Evolutionary conservation across 2,888 invertebrate genomes (phyloP).

Genomic region (Hartigia nigra): DNA sequence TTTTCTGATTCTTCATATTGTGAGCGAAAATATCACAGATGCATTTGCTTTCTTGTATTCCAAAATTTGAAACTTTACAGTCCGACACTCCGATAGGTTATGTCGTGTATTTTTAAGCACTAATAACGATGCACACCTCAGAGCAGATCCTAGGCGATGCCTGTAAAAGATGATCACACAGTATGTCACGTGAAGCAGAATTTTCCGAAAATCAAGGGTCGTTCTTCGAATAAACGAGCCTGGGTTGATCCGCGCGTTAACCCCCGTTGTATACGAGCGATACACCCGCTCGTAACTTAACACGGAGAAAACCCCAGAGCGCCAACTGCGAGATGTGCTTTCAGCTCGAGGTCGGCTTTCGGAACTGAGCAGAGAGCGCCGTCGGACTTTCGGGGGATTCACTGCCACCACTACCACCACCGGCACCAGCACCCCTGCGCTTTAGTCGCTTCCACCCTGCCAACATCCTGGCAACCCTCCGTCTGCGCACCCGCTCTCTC

Average conservation of each 20-base stretch:
- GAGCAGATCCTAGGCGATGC: background rate
- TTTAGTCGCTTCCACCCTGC: background rate
- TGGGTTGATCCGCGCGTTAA: background rate
- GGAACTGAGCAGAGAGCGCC: constrained; percentile 43
- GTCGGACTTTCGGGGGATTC: constrained; percentile 44
- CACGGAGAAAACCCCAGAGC: constrained; percentile 10
- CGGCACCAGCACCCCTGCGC: constrained; percentile 5
- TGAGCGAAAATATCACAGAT: background rate
- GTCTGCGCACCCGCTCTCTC: constrained; percentile 24
- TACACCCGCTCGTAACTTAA: constrained; percentile 1
- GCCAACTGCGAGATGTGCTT: constrained; percentile 16
- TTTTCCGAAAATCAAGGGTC: background rate
- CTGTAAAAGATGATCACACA: background rate
- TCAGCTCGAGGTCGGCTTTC: constrained; percentile 49
- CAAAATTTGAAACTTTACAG: background rate
- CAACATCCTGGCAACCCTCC: background rate
- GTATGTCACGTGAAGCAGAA: background rate
- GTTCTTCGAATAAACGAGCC: background rate
- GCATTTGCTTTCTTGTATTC: background rate
- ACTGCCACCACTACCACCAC: constrained; percentile 40
- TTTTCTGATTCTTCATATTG: background rate
- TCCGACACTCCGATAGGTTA: background rate
- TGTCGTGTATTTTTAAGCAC: background rate
- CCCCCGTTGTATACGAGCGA: background rate
- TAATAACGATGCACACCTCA: background rate